Evolutionary conservation across 2,888 invertebrate genomes (phyloP).

Genomic region (Athalia circularis): DNA sequence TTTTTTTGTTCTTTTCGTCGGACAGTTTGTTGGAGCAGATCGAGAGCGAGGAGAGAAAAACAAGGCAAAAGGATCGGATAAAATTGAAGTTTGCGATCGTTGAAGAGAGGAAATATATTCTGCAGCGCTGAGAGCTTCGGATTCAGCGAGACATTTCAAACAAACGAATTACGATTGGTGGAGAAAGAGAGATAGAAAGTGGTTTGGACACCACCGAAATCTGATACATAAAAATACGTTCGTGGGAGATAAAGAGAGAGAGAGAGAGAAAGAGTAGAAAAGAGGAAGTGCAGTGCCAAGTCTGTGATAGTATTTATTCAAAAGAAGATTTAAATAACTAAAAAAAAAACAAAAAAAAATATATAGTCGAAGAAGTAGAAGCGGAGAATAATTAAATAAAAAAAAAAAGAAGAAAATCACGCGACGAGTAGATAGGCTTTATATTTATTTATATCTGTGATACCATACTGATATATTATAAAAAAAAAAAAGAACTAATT

Average conservation of each 20-base stretch:
- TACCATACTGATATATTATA: conserved; percentile 67
- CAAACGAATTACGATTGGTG: conserved; percentile 37
- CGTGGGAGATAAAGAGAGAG: conserved; percentile 17
- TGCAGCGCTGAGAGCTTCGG: too few relatives aligned
- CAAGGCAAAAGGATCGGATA: conserved; percentile 14
- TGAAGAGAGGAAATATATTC: too few relatives aligned
- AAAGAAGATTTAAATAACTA: conserved; percentile 58
- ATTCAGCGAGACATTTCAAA: conserved; percentile 6
- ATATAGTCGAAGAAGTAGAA: conserved; percentile 2
- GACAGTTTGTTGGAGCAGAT: conserved; percentile 36
- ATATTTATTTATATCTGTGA: conserved; percentile 74
- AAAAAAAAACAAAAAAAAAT: conserved; percentile 19
- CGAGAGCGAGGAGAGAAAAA: conserved; percentile 14
- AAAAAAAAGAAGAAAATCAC: conserved; percentile 41
- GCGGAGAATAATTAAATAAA: conserved; percentile 31
- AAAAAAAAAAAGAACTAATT: conserved; percentile 7
- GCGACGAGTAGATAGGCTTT: conserved; percentile 67
- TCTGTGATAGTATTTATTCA: conserved; percentile 73
- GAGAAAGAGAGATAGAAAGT: conserved; percentile 40
- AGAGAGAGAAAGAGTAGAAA: conserved; percentile 44
- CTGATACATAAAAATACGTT: conserved; percentile 6
- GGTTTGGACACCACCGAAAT: conserved; percentile 40
- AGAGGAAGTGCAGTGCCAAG: conserved; percentile 64
- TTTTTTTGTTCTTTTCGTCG: conserved; percentile 28
- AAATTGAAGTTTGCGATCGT: not conserved